Base-by-base conservation (phyloP, 2,888 invertebrate genomes). In the Listrodromus nycthemerus region DNA sequence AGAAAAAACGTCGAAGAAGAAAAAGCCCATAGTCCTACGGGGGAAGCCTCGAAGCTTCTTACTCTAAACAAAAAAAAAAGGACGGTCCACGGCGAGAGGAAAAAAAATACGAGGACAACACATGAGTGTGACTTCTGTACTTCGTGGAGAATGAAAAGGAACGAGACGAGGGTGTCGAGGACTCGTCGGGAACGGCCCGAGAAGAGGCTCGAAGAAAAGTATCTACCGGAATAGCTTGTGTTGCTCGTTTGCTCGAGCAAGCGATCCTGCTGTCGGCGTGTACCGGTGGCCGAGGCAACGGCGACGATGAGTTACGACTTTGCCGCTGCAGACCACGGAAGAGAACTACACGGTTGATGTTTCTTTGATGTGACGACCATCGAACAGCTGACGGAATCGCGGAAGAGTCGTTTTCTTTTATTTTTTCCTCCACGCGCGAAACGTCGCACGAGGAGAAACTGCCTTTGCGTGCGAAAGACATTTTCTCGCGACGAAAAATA, bases 301-400 rank as follows among this genome's bases (percentile, higher is more conserved):
- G 41, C 80, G 80, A 73, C 83, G 67, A 83, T 83, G 78, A 83
- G 45, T 83, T 83, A 83, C 76, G 80, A 80, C 80, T 77, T 48
- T 52, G 45, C 50, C 52, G 33, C 67, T 66, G 69, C 45, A 41
- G 71, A 50, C 41, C 80, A 30, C 50, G 45, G 3, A 16, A 41
- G 3, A 16, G 41, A 27, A 27, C 66, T 45, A 63, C 27, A 63
- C 27, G 55, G 33, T 19, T 55, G 48, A 1, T 45, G 55, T 71
- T 75, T 50, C 27, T 37, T 75, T 74, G 41, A 41, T 67, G 50
- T 50, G 24, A 66, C 21, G 16, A 30, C n/a, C 33, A 78, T 79
- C 27, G 10, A 52, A 45, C n/a, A 73, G 63, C 65, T 58, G 30
- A 30, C 41, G 41, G 58, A 0, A 16, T 13, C 16, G 41, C 41